phyloP scores from a whole-genome alignment of 35 echinoderm and acorn worm species.

The Holothuria glaberrima region DNA sequence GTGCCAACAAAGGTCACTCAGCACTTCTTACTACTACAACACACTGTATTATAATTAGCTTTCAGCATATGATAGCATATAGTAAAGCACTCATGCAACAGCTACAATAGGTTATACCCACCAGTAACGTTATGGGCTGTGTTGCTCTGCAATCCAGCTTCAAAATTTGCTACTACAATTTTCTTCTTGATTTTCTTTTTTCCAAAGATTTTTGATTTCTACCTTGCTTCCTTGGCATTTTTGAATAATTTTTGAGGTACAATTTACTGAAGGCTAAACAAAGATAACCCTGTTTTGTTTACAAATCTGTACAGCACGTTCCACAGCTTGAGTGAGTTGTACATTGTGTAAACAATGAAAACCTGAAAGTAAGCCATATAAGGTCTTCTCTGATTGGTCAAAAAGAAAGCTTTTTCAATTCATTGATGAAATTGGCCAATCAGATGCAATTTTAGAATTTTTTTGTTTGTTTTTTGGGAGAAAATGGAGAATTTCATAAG shows the following conservation, averaged over 20 bases:
- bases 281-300: not conserved
- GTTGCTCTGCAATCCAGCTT: not conserved
- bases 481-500: not conserved
- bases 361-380: not conserved
- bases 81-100: not conserved
- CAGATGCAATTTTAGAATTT: not conserved
- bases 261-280: not conserved
- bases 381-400: not conserved
- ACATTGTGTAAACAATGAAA: not conserved
- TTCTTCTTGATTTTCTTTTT: constrained; percentile 22
- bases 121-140: not conserved
- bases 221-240: constrained; percentile 31
- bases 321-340: not conserved
- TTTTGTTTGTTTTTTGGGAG: not conserved
- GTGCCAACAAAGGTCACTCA: no score
- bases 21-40: no score
- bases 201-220: constrained; percentile 30
- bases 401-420: constrained; percentile 16
- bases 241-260: not conserved
- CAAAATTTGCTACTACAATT: constrained; percentile 1
- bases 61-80: no score
- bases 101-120: not conserved
- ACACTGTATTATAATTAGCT: no score
- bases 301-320: constrained; percentile 8
- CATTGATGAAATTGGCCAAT: constrained; percentile 44